Percentiles rank a stretch among this genome's conserved stretches.
These are phyloP conservation scores for Hyperoplus lanceolatus DNA, from an alignment of 2,797 vertebrate genomes.

Conservation along the genomic window DNA sequence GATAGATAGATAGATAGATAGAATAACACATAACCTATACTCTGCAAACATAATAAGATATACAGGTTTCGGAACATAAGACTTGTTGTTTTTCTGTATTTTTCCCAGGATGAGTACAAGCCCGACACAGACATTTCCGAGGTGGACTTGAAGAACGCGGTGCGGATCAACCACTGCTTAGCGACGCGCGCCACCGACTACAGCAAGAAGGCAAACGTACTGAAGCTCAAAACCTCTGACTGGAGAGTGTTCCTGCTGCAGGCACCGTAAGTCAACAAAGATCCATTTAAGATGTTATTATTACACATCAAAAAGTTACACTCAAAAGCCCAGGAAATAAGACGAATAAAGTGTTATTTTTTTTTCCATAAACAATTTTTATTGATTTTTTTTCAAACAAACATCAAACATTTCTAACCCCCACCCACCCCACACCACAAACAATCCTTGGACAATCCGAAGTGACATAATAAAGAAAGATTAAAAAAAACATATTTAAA, in stretches of 20 bases:
- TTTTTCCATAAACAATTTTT: neutral
- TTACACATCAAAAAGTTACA: neutral
- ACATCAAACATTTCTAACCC: too few relatives aligned
- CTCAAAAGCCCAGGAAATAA: neutral
- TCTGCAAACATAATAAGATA: neutral
- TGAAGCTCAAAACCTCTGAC: constrained; percentile 97
- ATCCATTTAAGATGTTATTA: neutral
- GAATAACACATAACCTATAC: too few relatives aligned
- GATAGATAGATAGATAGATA: too few relatives aligned
- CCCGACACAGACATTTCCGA: constrained; percentile 95
- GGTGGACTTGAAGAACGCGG: constrained; percentile 95
- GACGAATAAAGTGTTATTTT: neutral
- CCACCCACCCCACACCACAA: too few relatives aligned
- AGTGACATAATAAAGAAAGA: too few relatives aligned
- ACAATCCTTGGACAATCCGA: too few relatives aligned
- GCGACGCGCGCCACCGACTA: constrained; percentile 95
- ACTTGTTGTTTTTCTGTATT: neutral
- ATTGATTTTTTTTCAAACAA: too few relatives aligned
- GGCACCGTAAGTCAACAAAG: constrained; percentile 88
- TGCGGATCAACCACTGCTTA: constrained; percentile 95
- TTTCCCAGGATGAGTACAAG: constrained; percentile 93
- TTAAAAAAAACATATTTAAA: too few relatives aligned
- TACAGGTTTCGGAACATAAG: neutral
- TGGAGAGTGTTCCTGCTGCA: constrained; percentile 98
- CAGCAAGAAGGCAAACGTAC: constrained; percentile 95